Base-by-base conservation (phyloP, 2,888 invertebrate species). In the Callosobruchus maculatus region DNA sequence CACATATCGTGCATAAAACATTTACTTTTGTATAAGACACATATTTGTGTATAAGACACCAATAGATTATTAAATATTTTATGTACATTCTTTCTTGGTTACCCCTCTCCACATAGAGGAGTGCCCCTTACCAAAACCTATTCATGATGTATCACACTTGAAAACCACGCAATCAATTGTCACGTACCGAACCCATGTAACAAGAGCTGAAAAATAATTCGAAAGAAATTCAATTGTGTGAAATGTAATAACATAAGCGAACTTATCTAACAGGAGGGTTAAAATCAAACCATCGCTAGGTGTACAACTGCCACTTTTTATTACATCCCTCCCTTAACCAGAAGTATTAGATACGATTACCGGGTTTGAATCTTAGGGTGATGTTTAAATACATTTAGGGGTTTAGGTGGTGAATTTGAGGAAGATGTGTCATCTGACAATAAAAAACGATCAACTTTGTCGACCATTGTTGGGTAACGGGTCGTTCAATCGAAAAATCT, bases 271-370 rank as follows among this genome's bases (percentile, higher is more conserved):
- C 79, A 81, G 82, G 82, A 82, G 85, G 83, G 83, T 83, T 81
- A 79, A 79, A 80, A 83, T 81, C 83, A 84, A 81, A 82, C 81
- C 80, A 80, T 80, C 79, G 78, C 79, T 80, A 80, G 79, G 83
- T 49, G 49, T 81, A 81, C 84, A 85, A 84, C 84, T 84, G 85
- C 82, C 84, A 84, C 82, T 84, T 85, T 85, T 85, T 85, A 85
- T 84, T 84, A 84, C 84, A 13, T 13, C 49, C 82, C 83, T 82
- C 84, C 84, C 85, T 83, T 80, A 83, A 80, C 78, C 75, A 76
- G 75, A 75, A 81, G 81, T 80, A 82, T 82, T 80, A 82, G 81
- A 82, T 82, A 79, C 79, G 80, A 83, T 83, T 82, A 82, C 81
- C 79, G 82, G 80, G 78, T 80, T 80, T 76, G 80, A 82, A 80